phyloP scores from a whole-genome alignment of 2,888 invertebrate genomes.

The Agrochola litura region DNA sequence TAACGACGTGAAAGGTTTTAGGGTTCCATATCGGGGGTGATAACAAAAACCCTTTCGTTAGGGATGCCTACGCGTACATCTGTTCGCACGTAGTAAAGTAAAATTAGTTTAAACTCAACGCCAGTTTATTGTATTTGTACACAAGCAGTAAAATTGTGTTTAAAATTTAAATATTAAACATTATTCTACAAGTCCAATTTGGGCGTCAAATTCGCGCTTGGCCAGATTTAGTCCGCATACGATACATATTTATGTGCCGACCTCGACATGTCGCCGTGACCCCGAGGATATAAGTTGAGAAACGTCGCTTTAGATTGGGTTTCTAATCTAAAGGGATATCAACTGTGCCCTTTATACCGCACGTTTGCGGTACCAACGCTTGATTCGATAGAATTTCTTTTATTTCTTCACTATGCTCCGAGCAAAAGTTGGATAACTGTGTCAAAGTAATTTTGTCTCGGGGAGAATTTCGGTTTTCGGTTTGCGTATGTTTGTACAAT shows the following conservation, averaged over 20 bases:
- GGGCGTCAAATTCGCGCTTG: conserved; percentile 45
- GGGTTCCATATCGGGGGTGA: conserved; percentile 62
- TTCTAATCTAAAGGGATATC: conserved; percentile 75
- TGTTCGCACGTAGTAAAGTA: conserved; percentile 61
- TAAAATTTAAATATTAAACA: conserved; percentile 43
- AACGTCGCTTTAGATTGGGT: conserved; percentile 72
- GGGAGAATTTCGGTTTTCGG: conserved; percentile 36
- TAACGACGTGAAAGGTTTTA: conserved; percentile 67
- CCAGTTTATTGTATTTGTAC: conserved; percentile 33
- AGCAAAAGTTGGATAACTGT: conserved; percentile 56
- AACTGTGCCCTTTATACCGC: conserved; percentile 68
- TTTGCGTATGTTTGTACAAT: conserved; percentile 45
- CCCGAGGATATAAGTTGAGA: conserved; percentile 68
- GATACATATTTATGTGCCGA: conserved; percentile 66
- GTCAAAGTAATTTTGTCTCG: conserved; percentile 62
- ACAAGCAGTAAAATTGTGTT: conserved; percentile 30
- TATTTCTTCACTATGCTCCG: conserved; percentile 57
- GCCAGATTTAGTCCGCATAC: conserved; percentile 59
- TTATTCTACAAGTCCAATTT: conserved; percentile 30
- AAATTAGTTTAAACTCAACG: conserved; percentile 51
- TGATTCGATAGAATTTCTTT: conserved; percentile 68
- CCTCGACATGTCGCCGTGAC: conserved; percentile 63
- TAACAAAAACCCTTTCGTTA: conserved; percentile 64
- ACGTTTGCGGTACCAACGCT: conserved; percentile 66
- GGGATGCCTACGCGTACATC: conserved; percentile 49